A percentile compares a stretch with the other conserved stretches of the same genome.
Conservation (phyloP, 2,113 vertebrate species). For the Callipepla squamata region DNA sequence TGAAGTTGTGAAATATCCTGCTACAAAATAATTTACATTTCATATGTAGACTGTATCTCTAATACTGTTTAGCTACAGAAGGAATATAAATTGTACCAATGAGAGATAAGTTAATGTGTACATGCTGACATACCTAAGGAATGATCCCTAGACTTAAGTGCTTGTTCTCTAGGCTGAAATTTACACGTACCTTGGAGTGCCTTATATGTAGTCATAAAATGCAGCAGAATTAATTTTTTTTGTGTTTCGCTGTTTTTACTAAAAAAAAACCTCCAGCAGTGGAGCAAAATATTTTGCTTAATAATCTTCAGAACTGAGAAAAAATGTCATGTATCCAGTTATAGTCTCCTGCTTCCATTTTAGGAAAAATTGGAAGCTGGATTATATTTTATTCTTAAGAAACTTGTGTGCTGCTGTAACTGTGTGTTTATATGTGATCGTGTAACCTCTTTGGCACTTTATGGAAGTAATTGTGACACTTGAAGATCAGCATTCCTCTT, state of each 20-base stretch:
- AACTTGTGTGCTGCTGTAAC: neutral
- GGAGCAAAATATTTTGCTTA: neutral
- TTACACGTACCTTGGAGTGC: neutral
- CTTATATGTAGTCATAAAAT: neutral
- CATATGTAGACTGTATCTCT: rapidly evolving
- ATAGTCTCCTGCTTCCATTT: neutral
- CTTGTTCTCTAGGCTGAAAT: neutral
- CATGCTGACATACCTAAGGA: neutral
- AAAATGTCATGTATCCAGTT: neutral
- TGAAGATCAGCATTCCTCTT: neutral
- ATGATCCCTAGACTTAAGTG: neutral
- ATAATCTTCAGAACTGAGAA: neutral
- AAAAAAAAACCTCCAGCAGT: neutral
- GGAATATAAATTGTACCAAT: neutral
- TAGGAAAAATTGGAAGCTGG: neutral
- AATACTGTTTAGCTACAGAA: too few species aligned
- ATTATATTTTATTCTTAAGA: neutral
- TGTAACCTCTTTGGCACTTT: neutral
- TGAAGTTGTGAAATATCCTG: neutral
- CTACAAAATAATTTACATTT: rapidly evolving
- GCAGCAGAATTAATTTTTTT: neutral
- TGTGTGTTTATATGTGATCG: neutral
- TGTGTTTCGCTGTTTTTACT: neutral
- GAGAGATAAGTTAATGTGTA: neutral
- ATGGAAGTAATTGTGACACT: neutral